phyloP scores from a whole-genome alignment of 2,113 vertebrate species.

The Neogale vison region DNA sequence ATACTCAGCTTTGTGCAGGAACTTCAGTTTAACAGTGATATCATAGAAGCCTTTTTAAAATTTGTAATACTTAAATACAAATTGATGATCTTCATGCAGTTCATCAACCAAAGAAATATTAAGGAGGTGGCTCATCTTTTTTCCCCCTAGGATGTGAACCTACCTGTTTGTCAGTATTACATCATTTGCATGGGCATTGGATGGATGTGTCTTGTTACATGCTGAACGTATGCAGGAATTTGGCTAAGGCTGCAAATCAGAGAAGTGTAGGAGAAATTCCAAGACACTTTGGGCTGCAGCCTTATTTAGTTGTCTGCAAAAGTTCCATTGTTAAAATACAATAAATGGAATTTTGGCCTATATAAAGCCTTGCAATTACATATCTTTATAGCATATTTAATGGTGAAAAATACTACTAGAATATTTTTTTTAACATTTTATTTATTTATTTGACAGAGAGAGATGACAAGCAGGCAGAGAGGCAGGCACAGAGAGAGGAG shows the following conservation, averaged over 20 bases:
- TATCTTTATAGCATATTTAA: slow-evolving; percentile 36
- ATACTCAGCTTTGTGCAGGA: not conserved
- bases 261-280: slow-evolving; percentile 42
- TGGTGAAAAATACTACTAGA: not conserved
- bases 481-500: no score
- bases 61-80: slow-evolving; percentile 5
- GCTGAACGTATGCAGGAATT: slow-evolving; percentile 61
- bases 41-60: not conserved
- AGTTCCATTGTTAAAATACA: slow-evolving; percentile 51
- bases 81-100: slow-evolving; percentile 11
- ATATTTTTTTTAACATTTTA: no score
- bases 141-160: slow-evolving; percentile 36
- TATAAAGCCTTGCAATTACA: slow-evolving; percentile 9
- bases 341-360: not conserved
- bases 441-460: no score
- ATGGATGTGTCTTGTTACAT: slow-evolving; percentile 62
- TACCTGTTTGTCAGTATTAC: slow-evolving; percentile 59
- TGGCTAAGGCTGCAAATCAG: slow-evolving; percentile 54
- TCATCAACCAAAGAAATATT: slow-evolving; percentile 44
- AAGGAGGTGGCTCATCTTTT: not conserved
- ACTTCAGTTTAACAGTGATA: not conserved
- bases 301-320: slow-evolving; percentile 43
- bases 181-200: slow-evolving; percentile 56
- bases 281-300: slow-evolving; percentile 1
- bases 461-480: no score